Base-by-base conservation (phyloP, 2,797 vertebrate genomes). In the Bradypus variegatus region DNA sequence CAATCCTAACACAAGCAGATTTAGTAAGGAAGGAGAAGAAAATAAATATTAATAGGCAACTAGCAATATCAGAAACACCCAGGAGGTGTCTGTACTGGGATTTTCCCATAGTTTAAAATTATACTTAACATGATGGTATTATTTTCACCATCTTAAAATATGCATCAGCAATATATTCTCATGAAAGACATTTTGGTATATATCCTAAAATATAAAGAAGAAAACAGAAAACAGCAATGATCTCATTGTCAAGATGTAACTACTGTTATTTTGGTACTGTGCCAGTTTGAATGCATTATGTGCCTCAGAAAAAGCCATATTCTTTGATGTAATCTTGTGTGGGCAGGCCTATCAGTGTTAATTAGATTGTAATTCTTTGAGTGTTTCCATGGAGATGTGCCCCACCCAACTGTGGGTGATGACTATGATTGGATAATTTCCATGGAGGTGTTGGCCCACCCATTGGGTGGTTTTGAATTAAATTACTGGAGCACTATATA, bases 131-230 rank as follows among this genome's bases (percentile, higher is more conserved):
- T 58, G 60, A 67, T 84, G 13, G 16, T 31, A 84, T 55, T 67
- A 88, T 55, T 69, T 29, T 91, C 45, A 84, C 62, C 78, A 92
- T 48, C 33, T 88, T 48, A 83, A 88, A 86, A 38, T 76, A 83
- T 80, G 33, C 38, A 83, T 77, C 70, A 91, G 70, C 58, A 73
- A 91, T 73, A 73, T 53, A 55, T 73, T 16, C 23, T 80, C 31
- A 77, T 48, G 69, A 75, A 84, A 84, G 53, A 62, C 62, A 84
- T 88, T 50, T 83, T 70, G 7, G 21, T 60, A 78, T 50, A 25
- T 69, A 67, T 67, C 16, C 36, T 58, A 62, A 86, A 64, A 41
- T n/a, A 60, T 38, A 21, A 92, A 76, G 12, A 69, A 92, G 60
- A 85, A 78, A 91, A 85, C 23, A 70, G 45, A 77, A 78, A 85